Evolutionary conservation across 2,113 vertebrate genomes (phyloP), one percentile per base, ranked within the genome.

Genomic region (Gila orcuttii): DNA sequence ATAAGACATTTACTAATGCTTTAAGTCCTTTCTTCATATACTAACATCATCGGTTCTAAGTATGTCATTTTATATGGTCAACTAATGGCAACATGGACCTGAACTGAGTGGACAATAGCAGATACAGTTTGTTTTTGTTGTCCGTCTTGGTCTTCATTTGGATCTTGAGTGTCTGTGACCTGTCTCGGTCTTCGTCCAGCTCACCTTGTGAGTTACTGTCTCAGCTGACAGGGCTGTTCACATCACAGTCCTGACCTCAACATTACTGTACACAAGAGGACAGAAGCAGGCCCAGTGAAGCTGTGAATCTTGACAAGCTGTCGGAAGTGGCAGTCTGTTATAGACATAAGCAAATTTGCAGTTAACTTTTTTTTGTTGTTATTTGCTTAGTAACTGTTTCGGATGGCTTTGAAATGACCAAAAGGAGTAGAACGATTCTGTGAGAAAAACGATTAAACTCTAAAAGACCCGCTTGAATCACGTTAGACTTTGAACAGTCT

Each of bases 181-280:
- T 74, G 62, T 85, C 47, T 74, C 82, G 68, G 76, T 75, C 85
- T 52, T 39, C 77, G 57, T 88, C 85, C 59, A 45, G 74, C 52
- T 86, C 85, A 79, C 85, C 59, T 74, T 82, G 77, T 75, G 57
- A 87, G 68, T 86, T 80, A 45, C 60, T 79, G 81, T 86, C 81
- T 69, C 9, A 68, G 52, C 82, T 85, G 87, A 87, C 89, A 87
- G 50, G 55, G 66, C 52, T 13, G 28, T n/a, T 88, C 78, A 77
- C 47, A 55, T 87, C 86, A 85, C 68, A 15, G 59, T 42, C 52
- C 73, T 85, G 83, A 79, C 50, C 84, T 82, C 64, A 82, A 82
- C 64, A 82, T 79, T 21, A 66, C 23, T 69, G 31, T 78, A 85
- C 75, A 66, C 75, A 68, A 6, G 59, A 79, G 62, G 62, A 86